phyloP scores from a whole-genome alignment of 2,113 vertebrate genomes.

The Erinaceus europaeus region DNA sequence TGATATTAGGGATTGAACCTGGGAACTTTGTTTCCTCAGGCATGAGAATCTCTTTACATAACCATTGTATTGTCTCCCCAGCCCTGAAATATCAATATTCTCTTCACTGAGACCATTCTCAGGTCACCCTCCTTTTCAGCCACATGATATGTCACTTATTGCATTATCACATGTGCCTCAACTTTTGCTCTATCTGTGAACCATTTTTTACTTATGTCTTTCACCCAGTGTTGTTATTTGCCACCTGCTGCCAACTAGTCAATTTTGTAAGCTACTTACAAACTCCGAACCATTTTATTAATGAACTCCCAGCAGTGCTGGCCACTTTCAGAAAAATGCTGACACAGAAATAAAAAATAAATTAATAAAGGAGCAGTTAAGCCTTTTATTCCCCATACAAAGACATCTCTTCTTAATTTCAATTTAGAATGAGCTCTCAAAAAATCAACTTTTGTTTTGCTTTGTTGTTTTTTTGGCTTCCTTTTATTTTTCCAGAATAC shows the following conservation, averaged over 20 bases:
- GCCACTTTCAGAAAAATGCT: background rate
- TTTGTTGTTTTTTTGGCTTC: too few relatives aligned
- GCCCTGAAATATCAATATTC: too few relatives aligned
- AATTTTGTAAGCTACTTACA: background rate
- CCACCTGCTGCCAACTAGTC: background rate
- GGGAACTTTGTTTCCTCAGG: too few relatives aligned
- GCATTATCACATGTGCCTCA: background rate
- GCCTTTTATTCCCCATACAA: background rate
- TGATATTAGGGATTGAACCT: too few relatives aligned
- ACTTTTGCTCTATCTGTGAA: background rate
- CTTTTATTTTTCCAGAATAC: too few relatives aligned
- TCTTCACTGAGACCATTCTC: background rate
- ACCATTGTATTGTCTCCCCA: too few relatives aligned
- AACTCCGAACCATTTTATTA: background rate
- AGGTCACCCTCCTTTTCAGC: rapidly evolving
- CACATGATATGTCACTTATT: background rate
- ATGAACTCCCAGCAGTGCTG: background rate
- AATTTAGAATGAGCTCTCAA: background rate
- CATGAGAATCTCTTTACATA: too few relatives aligned
- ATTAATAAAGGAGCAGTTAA: background rate
- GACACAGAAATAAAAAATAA: background rate
- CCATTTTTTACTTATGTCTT: background rate
- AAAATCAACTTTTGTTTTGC: too few relatives aligned
- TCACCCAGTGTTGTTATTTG: background rate
- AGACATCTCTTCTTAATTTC: background rate